Evolutionary conservation across 2,113 vertebrate genomes (phyloP).

Genomic region (Erpornis zantholeuca): DNA sequence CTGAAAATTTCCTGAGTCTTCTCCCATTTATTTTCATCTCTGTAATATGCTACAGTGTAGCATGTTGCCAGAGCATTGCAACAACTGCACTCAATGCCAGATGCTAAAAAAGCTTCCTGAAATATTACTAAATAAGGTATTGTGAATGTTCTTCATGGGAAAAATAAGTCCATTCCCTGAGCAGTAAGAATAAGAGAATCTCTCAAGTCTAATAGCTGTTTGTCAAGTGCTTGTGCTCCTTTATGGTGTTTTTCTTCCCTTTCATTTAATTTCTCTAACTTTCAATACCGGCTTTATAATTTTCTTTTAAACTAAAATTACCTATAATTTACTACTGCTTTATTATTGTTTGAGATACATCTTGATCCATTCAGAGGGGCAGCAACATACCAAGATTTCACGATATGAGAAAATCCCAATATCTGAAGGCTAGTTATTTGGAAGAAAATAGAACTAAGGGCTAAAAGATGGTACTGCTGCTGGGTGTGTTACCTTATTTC

Average conservation of each 20-base stretch:
- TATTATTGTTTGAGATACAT: background rate
- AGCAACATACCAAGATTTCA: background rate
- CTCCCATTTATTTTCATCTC: background rate
- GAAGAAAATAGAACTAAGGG: background rate
- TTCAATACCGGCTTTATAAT: background rate
- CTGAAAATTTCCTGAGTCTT: background rate
- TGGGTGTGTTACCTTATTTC: background rate
- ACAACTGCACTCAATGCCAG: background rate
- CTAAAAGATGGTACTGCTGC: background rate
- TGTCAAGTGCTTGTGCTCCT: background rate
- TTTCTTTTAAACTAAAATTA: background rate
- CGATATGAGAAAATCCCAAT: background rate
- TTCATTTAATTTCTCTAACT: slow-evolving; percentile 1
- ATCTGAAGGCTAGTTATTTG: background rate
- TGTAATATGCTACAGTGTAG: background rate
- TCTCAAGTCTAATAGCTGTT: background rate
- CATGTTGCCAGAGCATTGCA: slow-evolving; percentile 17
- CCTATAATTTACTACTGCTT: background rate
- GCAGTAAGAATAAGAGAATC: background rate
- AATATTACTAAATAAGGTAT: slow-evolving; percentile 59
- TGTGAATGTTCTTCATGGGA: background rate
- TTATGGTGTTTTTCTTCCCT: background rate
- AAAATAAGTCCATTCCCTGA: slow-evolving; percentile 15
- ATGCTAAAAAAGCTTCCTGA: slow-evolving; percentile 34
- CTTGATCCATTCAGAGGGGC: background rate